Base-by-base conservation (phyloP, 2,888 invertebrate genomes). In the Drosophila quinaria region DNA sequence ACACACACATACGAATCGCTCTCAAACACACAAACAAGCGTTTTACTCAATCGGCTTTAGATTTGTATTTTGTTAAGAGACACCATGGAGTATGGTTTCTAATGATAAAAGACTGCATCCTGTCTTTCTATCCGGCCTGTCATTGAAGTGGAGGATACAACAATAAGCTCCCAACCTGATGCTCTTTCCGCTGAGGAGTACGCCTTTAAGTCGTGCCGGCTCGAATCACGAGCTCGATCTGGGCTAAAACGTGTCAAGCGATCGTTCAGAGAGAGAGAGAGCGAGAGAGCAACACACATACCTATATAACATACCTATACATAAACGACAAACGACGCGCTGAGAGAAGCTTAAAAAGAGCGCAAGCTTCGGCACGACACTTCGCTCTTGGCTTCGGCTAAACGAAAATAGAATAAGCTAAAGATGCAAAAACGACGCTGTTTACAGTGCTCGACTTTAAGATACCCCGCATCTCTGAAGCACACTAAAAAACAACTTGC, bases 211-310 rank as follows among this genome's bases (percentile, higher is more conserved):
- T 55, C 42, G 42, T 55, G 46, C 56, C 44, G 31, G 42, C 22
- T 11, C 44, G n/a, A 44, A 42, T 19, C 13, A 13, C 42, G 6
- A 42, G 5, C 13, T n/a, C 31, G 22, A 44, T 44, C 25, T 6
- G 25, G 22, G 22, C 33, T 22, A 35, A 56, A 56, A 56, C 56
- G 35, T 56, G 56, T 56, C 46, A 33, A 56, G 22, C 46, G 11
- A 56, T 56, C 22, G n/a, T 22, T 33, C 3, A 19, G 31, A 42
- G 54, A 31, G 19, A n/a, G n/a, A 19, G 29, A 29, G 29, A 19
- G 11, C 3, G 52, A 15, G 37, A 37, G 25, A 39, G 39, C 41
- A 5, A 4, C n/a, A 54, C 17, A 19, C 3, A 31, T 29, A 41
- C 19, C 35, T 22, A 52, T 15, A 54, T 4, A 8, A 8, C 17